phyloP scores from a whole-genome alignment of 2,797 vertebrate genomes.

The Spinus pinus region DNA sequence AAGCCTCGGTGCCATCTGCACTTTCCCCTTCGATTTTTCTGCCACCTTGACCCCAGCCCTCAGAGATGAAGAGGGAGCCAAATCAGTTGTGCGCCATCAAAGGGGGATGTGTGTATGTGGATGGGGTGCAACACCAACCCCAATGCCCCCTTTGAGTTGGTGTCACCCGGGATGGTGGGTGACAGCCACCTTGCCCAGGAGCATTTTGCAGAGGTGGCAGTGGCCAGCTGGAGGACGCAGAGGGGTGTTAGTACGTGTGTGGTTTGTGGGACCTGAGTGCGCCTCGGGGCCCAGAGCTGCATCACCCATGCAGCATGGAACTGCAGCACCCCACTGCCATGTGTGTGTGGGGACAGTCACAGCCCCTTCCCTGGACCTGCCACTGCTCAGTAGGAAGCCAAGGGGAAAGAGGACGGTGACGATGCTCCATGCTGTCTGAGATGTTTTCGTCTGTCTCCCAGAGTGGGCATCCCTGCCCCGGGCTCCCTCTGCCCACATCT shows the following conservation, averaged over 20 bases:
- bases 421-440: neutral
- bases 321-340: neutral
- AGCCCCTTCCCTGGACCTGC: neutral
- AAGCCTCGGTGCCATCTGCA: neutral
- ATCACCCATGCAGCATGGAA: neutral
- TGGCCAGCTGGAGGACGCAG: neutral
- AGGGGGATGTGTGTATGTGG: rapidly evolving
- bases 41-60: too few species aligned
- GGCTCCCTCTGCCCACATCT: neutral
- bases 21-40: neutral
- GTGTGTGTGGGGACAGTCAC: neutral
- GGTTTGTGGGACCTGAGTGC: neutral
- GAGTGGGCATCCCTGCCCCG: neutral
- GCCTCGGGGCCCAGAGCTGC: neutral
- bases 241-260: rapidly evolving
- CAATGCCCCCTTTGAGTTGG: neutral
- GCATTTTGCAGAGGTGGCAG: neutral
- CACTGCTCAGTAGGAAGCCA: rapidly evolving
- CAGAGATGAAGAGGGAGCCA: neutral
- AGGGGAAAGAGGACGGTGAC: neutral
- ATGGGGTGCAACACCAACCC: too few species aligned
- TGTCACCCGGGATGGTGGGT: neutral
- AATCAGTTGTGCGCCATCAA: neutral
- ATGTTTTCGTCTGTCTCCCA: neutral
- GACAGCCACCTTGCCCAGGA: neutral